These are phyloP conservation scores for Fissipunctia ypsillon DNA, from an alignment of 2,888 invertebrate genomes.

Conservation along the genomic window DNA sequence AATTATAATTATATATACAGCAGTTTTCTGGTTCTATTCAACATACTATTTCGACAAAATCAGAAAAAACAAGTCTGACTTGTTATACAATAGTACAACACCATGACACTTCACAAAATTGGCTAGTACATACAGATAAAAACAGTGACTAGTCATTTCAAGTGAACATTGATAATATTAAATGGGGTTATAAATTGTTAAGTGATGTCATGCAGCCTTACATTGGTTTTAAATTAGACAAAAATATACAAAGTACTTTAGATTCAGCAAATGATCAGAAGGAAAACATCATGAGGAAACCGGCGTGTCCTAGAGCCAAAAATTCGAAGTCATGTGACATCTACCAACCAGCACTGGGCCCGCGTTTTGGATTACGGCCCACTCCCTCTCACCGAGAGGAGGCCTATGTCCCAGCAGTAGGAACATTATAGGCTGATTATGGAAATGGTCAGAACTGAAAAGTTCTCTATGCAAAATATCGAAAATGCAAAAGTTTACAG, in stretches of 20 bases:
- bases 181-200: slow-evolving; percentile 13
- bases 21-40: not conserved
- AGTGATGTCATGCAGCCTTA: slow-evolving; percentile 24
- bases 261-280: not conserved
- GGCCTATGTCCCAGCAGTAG: no score
- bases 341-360: no score
- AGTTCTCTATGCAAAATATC: not conserved
- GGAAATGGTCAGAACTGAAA: not conserved
- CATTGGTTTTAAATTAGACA: slow-evolving; percentile 4
- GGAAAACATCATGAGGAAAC: no score
- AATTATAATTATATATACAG: not conserved
- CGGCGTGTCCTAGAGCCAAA: no score
- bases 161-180: slow-evolving; percentile 40
- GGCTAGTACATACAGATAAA: slow-evolving; percentile 30
- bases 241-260: slow-evolving; percentile 3
- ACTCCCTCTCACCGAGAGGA: no score
- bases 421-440: no score
- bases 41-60: not conserved
- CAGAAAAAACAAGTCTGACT: slow-evolving; percentile 10
- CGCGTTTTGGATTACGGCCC: no score
- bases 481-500: not conserved
- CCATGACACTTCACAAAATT: slow-evolving; percentile 34
- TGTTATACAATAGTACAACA: not conserved
- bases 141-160: slow-evolving; percentile 44
- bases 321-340: no score